Evolutionary conservation across 1,140 invertebrate species (phyloP), one percentile per base, ranked within the genome.

Genomic region (Drosophila melanica): DNA sequence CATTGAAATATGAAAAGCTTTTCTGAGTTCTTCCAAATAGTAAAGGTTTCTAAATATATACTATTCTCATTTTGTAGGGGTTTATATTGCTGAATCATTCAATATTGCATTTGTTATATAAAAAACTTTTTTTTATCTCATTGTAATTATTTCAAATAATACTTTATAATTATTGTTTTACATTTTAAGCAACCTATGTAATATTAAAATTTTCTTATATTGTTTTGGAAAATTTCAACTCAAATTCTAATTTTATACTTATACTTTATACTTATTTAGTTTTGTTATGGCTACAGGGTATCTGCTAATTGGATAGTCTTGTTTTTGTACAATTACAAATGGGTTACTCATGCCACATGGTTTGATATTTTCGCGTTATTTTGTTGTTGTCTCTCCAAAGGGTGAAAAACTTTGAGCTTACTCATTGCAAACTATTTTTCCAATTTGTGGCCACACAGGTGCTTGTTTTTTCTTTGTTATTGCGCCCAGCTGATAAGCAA

Each of bases 401-500:
- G 47, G 48, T 14, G 27, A 9, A n/a, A 50, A 6, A 50, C 23
- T 30, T 50, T 33, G 3, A 10, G n/a, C 48, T 60, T 60, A 47
- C 10, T 60, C 44, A 60, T 37, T 12, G 41, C 27, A 18, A 11
- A 30, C 20, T 44, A 18, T 10, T 59, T 16, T 47, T 44, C 4
- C 41, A n/a, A 41, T 23, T 42, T 53, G 14, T 16, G 3, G 3
- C 27, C 27, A 27, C 27, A 27, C 11, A n/a, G 20, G 7, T 42
- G 6, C n/a, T 50, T 50, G 47, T 50, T 50, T n/a, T 50, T 50
- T 27, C n/a, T n/a, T 50, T 50, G n/a, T 50, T 12, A 18, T 44
- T 20, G 16, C 2, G 20, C 3, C 6, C 16, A 54, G 48, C 35
- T 50, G 62, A 71, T 71, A 65, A 71, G 53, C 35, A 41, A 45